Evolutionary conservation across 2,888 invertebrate species (phyloP), one percentile per base, ranked within the genome.

Genomic region (Sericinus montela): DNA sequence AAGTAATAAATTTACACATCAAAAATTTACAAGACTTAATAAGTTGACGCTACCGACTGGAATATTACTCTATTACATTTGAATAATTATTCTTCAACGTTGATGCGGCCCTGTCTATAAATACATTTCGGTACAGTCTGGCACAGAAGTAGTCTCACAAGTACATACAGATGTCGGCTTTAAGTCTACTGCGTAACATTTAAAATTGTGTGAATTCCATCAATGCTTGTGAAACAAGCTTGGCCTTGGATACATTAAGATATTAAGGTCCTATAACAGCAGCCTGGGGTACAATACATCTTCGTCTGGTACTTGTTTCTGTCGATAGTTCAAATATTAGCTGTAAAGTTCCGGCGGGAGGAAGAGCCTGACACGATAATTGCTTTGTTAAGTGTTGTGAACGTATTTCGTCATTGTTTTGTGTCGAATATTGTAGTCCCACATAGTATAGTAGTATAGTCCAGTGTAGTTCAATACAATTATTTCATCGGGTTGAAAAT

Each of bases 21-120:
- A n/a, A 3, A 19, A 3, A 3, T 19, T 19, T 19, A 7, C 8
- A 10, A 8, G 2, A n/a, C 23, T 29, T 57, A 55, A 60, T 65
- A 39, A 69, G 66, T 67, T 34, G 38, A 52, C 72, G 0, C 9
- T 69, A 62, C 60, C 15, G 35, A 19, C 56, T 57, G 62, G 58
- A 62, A 69, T 77, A 78, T 72, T 67, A 67, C 77, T 77, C 79
- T 76, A 76, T 81, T 69, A 81, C 78, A 80, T 81, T 81, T 81
- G 80, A 81, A 81, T 81, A 81, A 81, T 81, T 80, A 81, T 80
- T 72, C 75, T 63, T 63, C 69, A 59, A 52, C 65, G 75, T 66
- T 80, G 80, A 79, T 79, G 80, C 76, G 80, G 78, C 72, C 70
- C 74, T 50, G 61, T 64, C 68, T 66, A 67, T 65, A 62, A 55